Base-by-base conservation (phyloP, 64 coral and sea anemone species). In the Actinia equina region DNA sequence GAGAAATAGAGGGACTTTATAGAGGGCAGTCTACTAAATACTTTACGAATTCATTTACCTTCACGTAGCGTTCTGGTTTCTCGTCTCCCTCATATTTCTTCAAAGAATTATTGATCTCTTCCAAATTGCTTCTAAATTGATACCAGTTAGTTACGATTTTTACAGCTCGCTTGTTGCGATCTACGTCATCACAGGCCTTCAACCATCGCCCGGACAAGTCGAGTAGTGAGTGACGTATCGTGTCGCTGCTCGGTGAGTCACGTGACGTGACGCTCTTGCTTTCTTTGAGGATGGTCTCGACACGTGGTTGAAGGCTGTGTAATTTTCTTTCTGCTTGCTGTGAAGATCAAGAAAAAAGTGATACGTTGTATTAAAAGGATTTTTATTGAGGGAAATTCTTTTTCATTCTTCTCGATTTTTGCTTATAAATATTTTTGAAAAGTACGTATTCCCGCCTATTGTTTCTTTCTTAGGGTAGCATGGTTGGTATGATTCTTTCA, bases 161-260 rank as follows among this genome's bases (percentile, higher is more conserved):
- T 0, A 98, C 71, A 3, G 89, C 92, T 53, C 93, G 93, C 51
- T 98, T 98, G 54, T 91, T 94, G 14, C 87, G 88, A 25, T 91
- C 94, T 18, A 95, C 19, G 52, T 89, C 90, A 69, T 98, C 96
- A 78, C 96, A 98, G 18, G 93, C 90, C 85, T 92, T 98, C 23
- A 98, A 45, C 96, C 96, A 98, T 17, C 93, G 90, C 18, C 93
- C 94, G 0, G 96, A 95, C 64, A 98, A 83, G 20, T 99, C 93
- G 0, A 99, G 91, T 54, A 99, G 74, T n/a, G 93, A 88, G 53
- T 99, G 90, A 37, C 94, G 97, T 4, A 89, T 93, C 76, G 81
- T 88, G 52, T 95, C 93, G 44, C 88, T 93, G 37, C 83, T 54
- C 7, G 88, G 86, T 58, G 89, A 88, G 43, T 97, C 94, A 37